A percentile compares a stretch with the other conserved stretches of the same genome.
phyloP scores from a whole-genome alignment of 2,888 invertebrate species.

The Lycaena phlaeas region DNA sequence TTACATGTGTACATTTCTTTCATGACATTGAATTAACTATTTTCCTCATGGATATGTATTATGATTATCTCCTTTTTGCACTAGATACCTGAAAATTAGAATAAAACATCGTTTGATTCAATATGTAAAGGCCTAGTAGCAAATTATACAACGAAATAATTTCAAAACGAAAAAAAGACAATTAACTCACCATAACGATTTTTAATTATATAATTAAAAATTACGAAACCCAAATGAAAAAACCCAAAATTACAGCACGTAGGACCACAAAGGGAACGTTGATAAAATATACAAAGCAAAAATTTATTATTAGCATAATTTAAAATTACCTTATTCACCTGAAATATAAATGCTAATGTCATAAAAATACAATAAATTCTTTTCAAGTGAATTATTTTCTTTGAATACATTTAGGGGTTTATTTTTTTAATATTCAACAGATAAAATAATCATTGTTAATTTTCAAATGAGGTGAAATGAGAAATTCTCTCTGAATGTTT shows the following conservation, averaged over 20 bases:
- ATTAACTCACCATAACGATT: not conserved
- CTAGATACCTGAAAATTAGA: too few relatives aligned
- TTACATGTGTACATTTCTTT: too few relatives aligned
- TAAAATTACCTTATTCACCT: not conserved
- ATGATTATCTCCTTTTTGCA: too few relatives aligned
- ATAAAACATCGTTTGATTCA: too few relatives aligned
- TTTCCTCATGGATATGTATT: too few relatives aligned
- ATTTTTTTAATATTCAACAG: constrained; percentile 9
- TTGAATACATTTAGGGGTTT: constrained; percentile 22
- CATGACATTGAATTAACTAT: too few relatives aligned
- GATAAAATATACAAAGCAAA: constrained; percentile 1
- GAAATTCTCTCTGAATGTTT: constrained; percentile 42
- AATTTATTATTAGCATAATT: constrained; percentile 3
- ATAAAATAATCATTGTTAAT: constrained; percentile 39
- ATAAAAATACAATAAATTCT: constrained; percentile 13
- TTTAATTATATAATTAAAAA: constrained; percentile 1
- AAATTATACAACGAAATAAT: too few relatives aligned
- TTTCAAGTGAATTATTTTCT: constrained; percentile 16
- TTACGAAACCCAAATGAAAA: not conserved
- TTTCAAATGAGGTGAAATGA: constrained; percentile 43
- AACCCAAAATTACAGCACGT: not conserved
- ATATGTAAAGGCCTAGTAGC: too few relatives aligned
- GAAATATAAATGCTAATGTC: constrained; percentile 12
- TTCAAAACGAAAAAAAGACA: too few relatives aligned
- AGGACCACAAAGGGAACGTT: not conserved